Evolutionary conservation across 2,113 vertebrate genomes (phyloP).

Genomic region (Pedionomus torquatus): DNA sequence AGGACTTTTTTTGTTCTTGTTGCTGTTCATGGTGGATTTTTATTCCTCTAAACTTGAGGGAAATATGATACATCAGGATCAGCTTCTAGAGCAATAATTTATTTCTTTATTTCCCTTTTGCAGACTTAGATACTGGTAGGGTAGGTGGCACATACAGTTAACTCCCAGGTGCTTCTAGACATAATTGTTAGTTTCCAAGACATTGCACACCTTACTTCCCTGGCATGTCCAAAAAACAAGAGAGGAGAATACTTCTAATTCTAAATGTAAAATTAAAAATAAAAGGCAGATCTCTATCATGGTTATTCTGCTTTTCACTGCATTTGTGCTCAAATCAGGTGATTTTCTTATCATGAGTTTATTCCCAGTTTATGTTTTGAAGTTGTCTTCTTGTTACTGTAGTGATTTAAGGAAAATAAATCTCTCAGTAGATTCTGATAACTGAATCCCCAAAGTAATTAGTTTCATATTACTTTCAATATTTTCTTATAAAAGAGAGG

Average conservation of each 20-base stretch:
- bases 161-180: background rate
- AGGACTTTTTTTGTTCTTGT: background rate
- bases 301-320: background rate
- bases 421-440: background rate
- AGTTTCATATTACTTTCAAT: background rate
- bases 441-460: background rate
- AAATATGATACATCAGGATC: background rate
- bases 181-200: background rate
- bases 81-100: background rate
- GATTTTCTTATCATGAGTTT: background rate
- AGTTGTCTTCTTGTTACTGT: background rate
- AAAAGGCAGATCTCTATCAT: background rate
- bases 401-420: background rate
- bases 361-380: background rate
- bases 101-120: background rate
- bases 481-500: background rate
- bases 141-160: background rate
- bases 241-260: background rate
- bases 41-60: background rate
- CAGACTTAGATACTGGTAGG: background rate
- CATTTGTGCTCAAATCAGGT: background rate
- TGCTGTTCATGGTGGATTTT: fast-evolving
- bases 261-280: background rate
- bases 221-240: background rate
- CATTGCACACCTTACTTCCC: background rate